Evolutionary conservation across 2,113 vertebrate genomes (phyloP), one percentile per base, ranked within the genome.

Genomic region (Physeter macrocephalus): DNA sequence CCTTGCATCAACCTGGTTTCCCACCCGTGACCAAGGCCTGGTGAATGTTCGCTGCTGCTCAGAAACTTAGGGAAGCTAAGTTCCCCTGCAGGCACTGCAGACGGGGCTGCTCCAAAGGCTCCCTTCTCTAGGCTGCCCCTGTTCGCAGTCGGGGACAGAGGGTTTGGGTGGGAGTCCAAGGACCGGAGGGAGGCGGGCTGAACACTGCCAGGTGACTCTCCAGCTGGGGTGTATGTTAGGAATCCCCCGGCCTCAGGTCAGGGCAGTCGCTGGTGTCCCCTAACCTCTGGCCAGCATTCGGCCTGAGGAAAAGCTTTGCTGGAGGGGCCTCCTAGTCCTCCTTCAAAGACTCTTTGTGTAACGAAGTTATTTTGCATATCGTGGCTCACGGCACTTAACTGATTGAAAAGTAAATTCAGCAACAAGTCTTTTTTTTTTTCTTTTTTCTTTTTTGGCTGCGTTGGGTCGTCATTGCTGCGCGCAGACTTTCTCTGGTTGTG

Each of bases 211-310:
- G 0, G 1, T 20, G 52, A 23, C 13, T 15, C n/a, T 4, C 31
- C 39, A 46, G 49, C 83, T 43, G 7, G 41, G 3, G 39, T 36
- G 18, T 18, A 23, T 39, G 3, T 80, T 23, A 49, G 62, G 36
- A 43, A 41, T 6, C 8, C 54, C 75, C 59, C 4, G 1, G 27
- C 64, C 74, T 54, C 4, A 3, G 64, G 43, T 17, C 67, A 18
- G 78, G 62, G 67, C 18, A 17, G 57, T 15, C 34, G 5, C 74
- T 4, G 2, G 6, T 15, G 43, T 52, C 27, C 66, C 27, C 27
- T 9, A 21, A 25, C 64, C 61, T 52, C 23, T 20, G 5, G 0
- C 36, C 21, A 15, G 9, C 5, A 0, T 41, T 59, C 31, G n/a
- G 29, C 49, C 13, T 0, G 3, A 41, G n/a, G 46, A 43, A 39